Percentiles rank a stretch among this genome's conserved stretches.
Evolutionary conservation across 2,797 vertebrate species (phyloP).

Genomic region (Myotis pilosus): DNA sequence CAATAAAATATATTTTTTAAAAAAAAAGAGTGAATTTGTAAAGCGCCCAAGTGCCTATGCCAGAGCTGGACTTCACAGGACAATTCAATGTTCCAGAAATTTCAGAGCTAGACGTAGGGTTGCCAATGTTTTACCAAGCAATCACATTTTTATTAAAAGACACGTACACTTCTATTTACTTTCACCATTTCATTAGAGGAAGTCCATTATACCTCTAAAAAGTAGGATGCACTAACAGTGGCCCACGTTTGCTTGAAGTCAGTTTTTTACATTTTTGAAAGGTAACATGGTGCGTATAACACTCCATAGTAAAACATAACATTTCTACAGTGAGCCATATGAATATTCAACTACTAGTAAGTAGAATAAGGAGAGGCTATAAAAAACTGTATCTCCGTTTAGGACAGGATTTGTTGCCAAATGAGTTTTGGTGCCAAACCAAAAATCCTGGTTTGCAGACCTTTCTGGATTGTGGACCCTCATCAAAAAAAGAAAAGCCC

Average conservation of each 20-base stretch:
- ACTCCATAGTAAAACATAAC: slow-evolving; percentile 3
- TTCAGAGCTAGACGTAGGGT: neutral
- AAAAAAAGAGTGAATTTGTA: neutral
- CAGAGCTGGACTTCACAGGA: neutral
- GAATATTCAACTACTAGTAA: neutral
- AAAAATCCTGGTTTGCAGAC: neutral
- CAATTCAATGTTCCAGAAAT: slow-evolving; percentile 12
- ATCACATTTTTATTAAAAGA: neutral
- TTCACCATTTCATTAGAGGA: neutral
- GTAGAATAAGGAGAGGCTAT: neutral
- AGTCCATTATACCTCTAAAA: neutral
- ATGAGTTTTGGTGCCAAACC: slow-evolving; percentile 11
- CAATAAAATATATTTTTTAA: too few species aligned
- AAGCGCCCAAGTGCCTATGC: neutral
- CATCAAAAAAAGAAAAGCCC: neutral
- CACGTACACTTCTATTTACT: neutral
- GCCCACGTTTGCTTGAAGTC: neutral
- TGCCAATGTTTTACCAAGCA: neutral
- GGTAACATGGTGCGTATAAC: neutral
- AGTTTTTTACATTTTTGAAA: slow-evolving; percentile 4
- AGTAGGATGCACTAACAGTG: neutral
- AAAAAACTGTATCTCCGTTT: neutral
- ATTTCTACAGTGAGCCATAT: neutral
- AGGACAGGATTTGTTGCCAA: slow-evolving; percentile 41
- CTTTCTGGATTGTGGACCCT: neutral